Base-by-base conservation (phyloP, 2,888 invertebrate species). In the Macrophya alboannulata region DNA sequence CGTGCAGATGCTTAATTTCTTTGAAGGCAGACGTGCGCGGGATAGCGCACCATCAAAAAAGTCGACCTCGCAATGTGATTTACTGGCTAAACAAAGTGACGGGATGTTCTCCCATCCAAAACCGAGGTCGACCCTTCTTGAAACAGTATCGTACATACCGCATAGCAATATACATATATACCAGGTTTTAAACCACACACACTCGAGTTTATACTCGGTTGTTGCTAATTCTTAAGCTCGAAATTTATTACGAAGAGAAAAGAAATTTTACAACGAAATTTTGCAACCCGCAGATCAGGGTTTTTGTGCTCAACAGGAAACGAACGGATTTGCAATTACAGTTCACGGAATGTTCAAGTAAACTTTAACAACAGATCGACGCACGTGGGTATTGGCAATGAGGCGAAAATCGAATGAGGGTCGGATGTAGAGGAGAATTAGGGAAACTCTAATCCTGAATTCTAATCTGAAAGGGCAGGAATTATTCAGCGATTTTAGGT, bases 31-130 rank as follows among this genome's bases (percentile, higher is more conserved):
- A 62, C 21, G 40, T 40, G 43, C 62, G n/a, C 43, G 43, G 79
- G 81, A 81, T 62, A 25, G 62, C 81, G 81, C 17, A 43, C 43
- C 59, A 81, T 83, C 31, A 65, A 71, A 83, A 83, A 85, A 51
- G 82, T 85, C 51, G 81, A 81, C 81, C 85, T 85, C 82, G 85
- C 77, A 43, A 71, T 71, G 85, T 85, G 85, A 85, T 85, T 85
- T 85, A 85, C 82, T 51, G 79, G 68, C 65, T 85, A 85, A 85
- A 85, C 85, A 85, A 81, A 85, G 76, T 77, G 85, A 71, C 85
- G 72, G 71, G 72, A 37, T 83, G 31, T 68, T 83, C 83, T 17
- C n/a, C 51, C 40, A n/a, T 71, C 45, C 48, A 51, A 45, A 83
- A 51, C 68, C 83, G 71, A 83, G 83, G 83, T 83, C 68, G 71